phyloP scores from a whole-genome alignment of 37 sponge, comb jelly and placozoan genomes.

The Geodia barretti region DNA sequence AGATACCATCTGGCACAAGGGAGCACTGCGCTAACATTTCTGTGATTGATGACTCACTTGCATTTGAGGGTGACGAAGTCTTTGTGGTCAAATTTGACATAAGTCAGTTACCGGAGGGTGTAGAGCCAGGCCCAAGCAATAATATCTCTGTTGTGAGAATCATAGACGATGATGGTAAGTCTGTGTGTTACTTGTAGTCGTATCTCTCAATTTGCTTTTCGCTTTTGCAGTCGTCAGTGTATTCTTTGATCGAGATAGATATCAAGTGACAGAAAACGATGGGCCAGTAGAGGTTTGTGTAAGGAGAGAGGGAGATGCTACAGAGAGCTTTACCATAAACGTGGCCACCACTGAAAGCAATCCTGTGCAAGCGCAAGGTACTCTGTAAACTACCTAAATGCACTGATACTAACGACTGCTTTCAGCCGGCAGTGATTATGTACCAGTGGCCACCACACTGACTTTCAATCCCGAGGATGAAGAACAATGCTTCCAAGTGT shows the following conservation, averaged over 20 bases:
- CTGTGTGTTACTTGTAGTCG: too few relatives aligned
- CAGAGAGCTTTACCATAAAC: background rate
- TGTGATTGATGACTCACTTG: background rate
- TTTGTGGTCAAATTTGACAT: background rate
- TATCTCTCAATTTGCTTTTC: too few relatives aligned
- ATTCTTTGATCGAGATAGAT: background rate
- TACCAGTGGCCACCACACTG: background rate
- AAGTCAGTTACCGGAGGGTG: background rate
- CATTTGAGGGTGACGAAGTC: background rate
- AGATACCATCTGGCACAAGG: background rate
- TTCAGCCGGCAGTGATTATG: background rate
- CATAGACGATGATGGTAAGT: background rate
- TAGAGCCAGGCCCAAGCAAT: background rate
- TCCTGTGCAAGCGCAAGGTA: too few relatives aligned
- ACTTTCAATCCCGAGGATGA: background rate
- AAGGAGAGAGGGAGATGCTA: background rate
- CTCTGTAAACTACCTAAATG: too few relatives aligned
- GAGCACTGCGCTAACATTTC: background rate
- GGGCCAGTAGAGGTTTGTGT: background rate
- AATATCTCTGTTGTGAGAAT: background rate
- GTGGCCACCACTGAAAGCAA: background rate
- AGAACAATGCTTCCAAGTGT: background rate
- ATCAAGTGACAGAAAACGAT: background rate
- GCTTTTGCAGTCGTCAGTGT: background rate
- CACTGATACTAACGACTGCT: too few relatives aligned